Conservation (phyloP, 2,888 invertebrate species). For the Chrysolina americana region DNA sequence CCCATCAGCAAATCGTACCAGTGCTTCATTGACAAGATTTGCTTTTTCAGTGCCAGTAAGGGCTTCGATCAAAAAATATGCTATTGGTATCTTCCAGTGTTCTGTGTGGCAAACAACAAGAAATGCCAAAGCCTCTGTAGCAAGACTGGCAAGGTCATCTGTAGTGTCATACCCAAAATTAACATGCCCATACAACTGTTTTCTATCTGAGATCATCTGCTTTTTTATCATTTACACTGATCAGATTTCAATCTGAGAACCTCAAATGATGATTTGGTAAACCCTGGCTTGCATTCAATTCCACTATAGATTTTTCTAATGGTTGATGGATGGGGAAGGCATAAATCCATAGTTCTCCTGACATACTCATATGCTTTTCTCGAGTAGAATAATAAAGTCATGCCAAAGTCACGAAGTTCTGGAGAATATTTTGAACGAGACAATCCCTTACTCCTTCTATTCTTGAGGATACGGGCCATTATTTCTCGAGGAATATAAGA, state of each 20-base stretch:
- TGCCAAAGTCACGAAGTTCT: slow-evolving; percentile 37
- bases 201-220: slow-evolving; percentile 11
- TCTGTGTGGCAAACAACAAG: slow-evolving; percentile 25
- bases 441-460: neutral
- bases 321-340: slow-evolving; percentile 32
- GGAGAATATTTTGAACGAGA: slow-evolving; percentile 7
- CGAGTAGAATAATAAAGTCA: slow-evolving; percentile 41
- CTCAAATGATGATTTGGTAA: slow-evolving; percentile 26
- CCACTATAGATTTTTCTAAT: slow-evolving; percentile 31
- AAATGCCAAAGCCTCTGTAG: slow-evolving; percentile 18
- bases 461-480: slow-evolving; percentile 18
- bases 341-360: slow-evolving; percentile 29
- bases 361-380: slow-evolving; percentile 44
- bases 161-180: slow-evolving; percentile 23
- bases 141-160: slow-evolving; percentile 20
- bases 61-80: slow-evolving; percentile 9
- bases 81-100: no score
- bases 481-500: slow-evolving; percentile 16
- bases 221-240: slow-evolving; percentile 12
- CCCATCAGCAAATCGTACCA: slow-evolving; percentile 8
- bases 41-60: slow-evolving; percentile 19
- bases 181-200: neutral
- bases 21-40: slow-evolving; percentile 23
- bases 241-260: slow-evolving; percentile 4
- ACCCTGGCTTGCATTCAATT: slow-evolving; percentile 24